Conservation (phyloP, 2,113 vertebrate species). For the Dendrocopos noguchii region DNA sequence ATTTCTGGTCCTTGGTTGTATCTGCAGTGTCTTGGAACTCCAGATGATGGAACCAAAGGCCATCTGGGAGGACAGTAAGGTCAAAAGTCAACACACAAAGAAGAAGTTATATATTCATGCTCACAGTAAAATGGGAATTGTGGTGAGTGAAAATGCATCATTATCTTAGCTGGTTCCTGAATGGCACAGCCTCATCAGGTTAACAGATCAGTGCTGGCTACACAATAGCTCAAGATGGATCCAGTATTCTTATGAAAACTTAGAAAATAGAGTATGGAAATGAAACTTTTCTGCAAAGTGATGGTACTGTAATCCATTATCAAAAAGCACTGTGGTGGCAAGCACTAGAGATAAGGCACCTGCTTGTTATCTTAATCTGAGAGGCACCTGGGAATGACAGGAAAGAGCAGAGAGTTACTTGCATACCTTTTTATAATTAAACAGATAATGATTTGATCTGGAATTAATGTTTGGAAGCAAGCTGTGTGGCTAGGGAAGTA, state of each 20-base stretch:
- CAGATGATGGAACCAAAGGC: background rate
- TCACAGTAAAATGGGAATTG: background rate
- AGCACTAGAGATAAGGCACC: conserved; percentile 27
- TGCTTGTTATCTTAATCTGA: conserved; percentile 42
- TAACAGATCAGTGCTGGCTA: background rate
- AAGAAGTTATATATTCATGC: background rate
- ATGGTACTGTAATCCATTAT: background rate
- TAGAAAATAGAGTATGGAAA: background rate
- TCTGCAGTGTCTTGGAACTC: background rate
- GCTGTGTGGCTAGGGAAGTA: conserved; percentile 11
- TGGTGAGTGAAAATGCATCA: background rate
- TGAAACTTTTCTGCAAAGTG: background rate
- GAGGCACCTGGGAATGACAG: conserved; percentile 6
- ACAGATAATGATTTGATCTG: conserved; percentile 30
- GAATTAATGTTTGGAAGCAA: conserved; percentile 49
- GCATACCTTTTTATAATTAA: conserved; percentile 24
- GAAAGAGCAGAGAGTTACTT: background rate
- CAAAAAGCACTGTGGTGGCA: background rate
- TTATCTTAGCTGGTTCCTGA: accelerated
- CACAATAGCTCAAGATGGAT: background rate
- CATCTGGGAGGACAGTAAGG: background rate
- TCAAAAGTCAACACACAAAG: background rate
- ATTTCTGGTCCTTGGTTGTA: background rate
- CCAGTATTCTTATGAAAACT: background rate
- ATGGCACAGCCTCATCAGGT: background rate